Conservation (phyloP, 2,113 vertebrate species). For the Strigops habroptila region DNA sequence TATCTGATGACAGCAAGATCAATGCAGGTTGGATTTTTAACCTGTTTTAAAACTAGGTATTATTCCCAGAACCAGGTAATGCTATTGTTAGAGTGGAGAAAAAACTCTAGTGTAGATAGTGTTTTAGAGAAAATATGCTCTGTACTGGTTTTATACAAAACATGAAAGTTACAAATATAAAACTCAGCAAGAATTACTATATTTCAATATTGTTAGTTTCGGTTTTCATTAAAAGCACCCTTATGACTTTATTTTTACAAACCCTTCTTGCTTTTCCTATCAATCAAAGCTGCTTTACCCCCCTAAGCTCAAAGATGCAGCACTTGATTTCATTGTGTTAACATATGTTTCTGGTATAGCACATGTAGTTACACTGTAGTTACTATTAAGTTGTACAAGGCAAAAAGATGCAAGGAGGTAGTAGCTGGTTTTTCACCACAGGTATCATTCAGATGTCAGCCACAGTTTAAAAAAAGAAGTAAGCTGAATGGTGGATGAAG, state of each 20-base stretch:
- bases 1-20: neutral
- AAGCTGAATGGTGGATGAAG: neutral
- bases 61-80: neutral
- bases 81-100: neutral
- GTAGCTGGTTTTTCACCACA: neutral
- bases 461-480: neutral
- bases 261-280: neutral
- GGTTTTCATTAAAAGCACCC: neutral
- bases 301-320: neutral
- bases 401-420: neutral
- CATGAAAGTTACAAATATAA: neutral
- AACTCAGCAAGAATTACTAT: neutral
- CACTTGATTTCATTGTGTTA: neutral
- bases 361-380: neutral
- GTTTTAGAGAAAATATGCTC: neutral
- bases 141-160: neutral
- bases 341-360: neutral
- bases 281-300: neutral
- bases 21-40: neutral
- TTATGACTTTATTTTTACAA: neutral
- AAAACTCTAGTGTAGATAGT: neutral
- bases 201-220: neutral
- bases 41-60: neutral
- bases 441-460: accelerated
- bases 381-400: neutral